Base-by-base conservation (phyloP, 2,113 vertebrate species). In the Mesocricetus auratus region DNA sequence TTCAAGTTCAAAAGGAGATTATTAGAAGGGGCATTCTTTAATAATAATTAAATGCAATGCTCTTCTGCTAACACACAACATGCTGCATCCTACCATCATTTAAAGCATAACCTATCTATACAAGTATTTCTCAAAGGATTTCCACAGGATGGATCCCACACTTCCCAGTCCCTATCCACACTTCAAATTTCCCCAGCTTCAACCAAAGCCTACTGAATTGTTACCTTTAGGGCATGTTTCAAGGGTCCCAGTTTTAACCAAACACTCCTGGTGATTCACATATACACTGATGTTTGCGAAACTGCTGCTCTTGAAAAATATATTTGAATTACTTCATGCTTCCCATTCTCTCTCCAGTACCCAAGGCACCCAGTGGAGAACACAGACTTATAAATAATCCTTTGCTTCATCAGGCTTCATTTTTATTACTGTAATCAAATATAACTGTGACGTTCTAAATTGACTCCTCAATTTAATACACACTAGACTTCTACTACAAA, bases 21-120 rank as follows among this genome's bases (percentile, higher is more conserved):
- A 88, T 83, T 29, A 85, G 91, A 96, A 19, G 39, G 36, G 9
- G 53, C 85, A 3, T 85, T 77, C 53, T 83, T 90, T 93, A 93
- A 93, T 10, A 77, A 89, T n/a, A 96, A 94, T 21, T 78, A 2
- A 64, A 53, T 12, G 0, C 87, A 94, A 96, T 58, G 89, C 71
- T 22, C 90, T 90, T 50, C 87, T 31, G 53, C 10, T 58, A 31
- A 1, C 39, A 74, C 91, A 69, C 53, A 53, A 95, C 8, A 73
- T 4, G 22, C 33, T 13, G 42, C 13, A 31, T 29, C 58, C 91
- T 45, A 45, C 33, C 74, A 16, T 53, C 68, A 82, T 36, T 42
- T 42, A 94, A 91, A 82, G 33, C 24, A 56, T 4, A 42, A 58
- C 24, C 81, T 66, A 36, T 26, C 58, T 15, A 53, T 62, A 47